Base-by-base conservation (phyloP, 2,888 invertebrate genomes). In the Cryptophagus acutangulus region DNA sequence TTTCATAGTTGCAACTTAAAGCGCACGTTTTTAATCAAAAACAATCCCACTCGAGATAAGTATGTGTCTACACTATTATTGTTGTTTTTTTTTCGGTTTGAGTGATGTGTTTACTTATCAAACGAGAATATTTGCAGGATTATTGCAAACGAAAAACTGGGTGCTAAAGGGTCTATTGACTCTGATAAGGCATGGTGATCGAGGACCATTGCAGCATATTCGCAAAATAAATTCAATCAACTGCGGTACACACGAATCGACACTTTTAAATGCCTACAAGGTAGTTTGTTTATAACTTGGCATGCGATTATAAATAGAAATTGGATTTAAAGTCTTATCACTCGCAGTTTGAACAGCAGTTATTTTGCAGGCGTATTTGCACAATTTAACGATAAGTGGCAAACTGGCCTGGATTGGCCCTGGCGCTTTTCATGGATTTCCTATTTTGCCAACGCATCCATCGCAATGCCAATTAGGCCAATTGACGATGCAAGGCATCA, bases 101-200 rank as follows among this genome's bases (percentile, higher is more conserved):
- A 8, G 6, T 8, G 9, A 20, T 20, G 20, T 20, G 20, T 9
- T 20, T 20, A 20, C 20, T 8, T n/a, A 13, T 8, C 5, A 5
- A 13, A 6, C 10, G 8, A 29, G 6, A 8, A 29, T 34, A 17
- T 15, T 55, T 56, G 24, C 58, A 66, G 64, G 61, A 41, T 58
- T 62, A 9, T 52, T 76, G 67, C 74, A 57, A 64, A 67, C 58
- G 54, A 74, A 58, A 10, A 75, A 78, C 39, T 79, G 82, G 74
- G 68, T 77, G 28, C 67, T 87, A 26, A 82, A 82, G 60, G 86
- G 85, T 3, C 76, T 87, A 2, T 65, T 90, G 26, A 74, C 89
- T 35, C 72, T 92, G 33, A 82, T 89, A 2, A 75, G 94, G 10
- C 94, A 94, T 63, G 94, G 94, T 0, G 93, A 93, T 65, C 74